Evolutionary conservation across 2,888 invertebrate species (phyloP).

Genomic region (Tenthredo amoena): DNA sequence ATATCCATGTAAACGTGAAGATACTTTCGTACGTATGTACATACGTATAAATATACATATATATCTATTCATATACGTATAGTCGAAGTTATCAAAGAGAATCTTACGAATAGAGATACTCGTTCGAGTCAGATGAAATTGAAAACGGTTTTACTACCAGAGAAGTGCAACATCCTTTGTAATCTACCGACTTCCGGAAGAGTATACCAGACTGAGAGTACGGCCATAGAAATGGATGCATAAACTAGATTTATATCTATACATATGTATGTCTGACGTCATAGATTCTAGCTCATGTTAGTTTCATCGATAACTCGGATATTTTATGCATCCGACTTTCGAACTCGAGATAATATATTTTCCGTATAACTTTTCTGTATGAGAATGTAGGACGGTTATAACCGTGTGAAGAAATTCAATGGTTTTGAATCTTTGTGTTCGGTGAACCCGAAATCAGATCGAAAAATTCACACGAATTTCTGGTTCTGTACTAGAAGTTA

Average conservation of each 20-base stretch:
- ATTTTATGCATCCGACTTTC: constrained; percentile 21
- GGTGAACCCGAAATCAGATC: neutral
- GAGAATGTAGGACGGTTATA: neutral
- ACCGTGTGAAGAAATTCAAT: neutral
- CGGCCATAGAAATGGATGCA: neutral
- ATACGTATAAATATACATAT: neutral
- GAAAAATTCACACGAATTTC: neutral
- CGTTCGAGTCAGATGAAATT: constrained; percentile 14
- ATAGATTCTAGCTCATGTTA: constrained; percentile 7
- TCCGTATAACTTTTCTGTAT: neutral
- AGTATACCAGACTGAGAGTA: neutral
- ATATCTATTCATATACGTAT: neutral
- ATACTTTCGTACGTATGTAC: neutral
- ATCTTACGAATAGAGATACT: neutral
- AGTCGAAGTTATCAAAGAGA: constrained; percentile 12
- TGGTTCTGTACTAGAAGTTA: neutral
- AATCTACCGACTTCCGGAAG: constrained; percentile 15
- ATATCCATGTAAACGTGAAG: neutral
- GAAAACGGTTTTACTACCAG: neutral
- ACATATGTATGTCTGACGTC: neutral
- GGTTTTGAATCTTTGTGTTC: neutral
- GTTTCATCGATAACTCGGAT: constrained; percentile 7
- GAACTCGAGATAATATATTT: neutral
- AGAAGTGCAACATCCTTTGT: neutral
- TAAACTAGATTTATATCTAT: neutral